Evolutionary conservation across 2,888 invertebrate species (phyloP).

Genomic region (Scelioninae gen. 1): DNA sequence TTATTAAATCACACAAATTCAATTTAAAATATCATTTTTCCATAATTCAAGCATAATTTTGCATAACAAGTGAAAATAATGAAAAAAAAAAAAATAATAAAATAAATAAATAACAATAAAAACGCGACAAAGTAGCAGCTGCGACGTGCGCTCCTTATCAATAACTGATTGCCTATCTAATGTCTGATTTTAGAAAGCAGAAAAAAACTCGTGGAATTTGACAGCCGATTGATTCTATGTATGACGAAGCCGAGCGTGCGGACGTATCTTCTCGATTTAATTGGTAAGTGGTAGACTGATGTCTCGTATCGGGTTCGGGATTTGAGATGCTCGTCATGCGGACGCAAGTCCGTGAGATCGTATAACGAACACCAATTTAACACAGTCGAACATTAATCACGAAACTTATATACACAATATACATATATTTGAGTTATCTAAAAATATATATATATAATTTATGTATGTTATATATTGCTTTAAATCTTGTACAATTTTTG

Average conservation of each 20-base stretch:
- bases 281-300: constrained; percentile 76
- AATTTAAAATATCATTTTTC: no score
- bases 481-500: no score
- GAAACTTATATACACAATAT: constrained; percentile 47
- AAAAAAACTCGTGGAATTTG: constrained; percentile 44
- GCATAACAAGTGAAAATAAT: no score
- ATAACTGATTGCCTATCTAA: constrained; percentile 23
- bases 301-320: constrained; percentile 23
- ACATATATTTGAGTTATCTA: no score
- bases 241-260: constrained; percentile 76
- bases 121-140: no score
- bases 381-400: constrained; percentile 37
- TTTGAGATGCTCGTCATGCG: constrained; percentile 15
- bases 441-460: no score
- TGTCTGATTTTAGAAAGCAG: constrained; percentile 49
- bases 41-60: no score
- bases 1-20: no score
- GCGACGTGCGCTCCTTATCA: not conserved
- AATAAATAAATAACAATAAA: no score
- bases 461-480: no score
- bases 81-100: no score
- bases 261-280: constrained; percentile 76
- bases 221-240: constrained; percentile 70
- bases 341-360: not conserved
- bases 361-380: constrained; percentile 11